These are phyloP conservation scores for Corythaixoides concolor DNA, from an alignment of 2,113 vertebrate species.

Conservation along the genomic window DNA sequence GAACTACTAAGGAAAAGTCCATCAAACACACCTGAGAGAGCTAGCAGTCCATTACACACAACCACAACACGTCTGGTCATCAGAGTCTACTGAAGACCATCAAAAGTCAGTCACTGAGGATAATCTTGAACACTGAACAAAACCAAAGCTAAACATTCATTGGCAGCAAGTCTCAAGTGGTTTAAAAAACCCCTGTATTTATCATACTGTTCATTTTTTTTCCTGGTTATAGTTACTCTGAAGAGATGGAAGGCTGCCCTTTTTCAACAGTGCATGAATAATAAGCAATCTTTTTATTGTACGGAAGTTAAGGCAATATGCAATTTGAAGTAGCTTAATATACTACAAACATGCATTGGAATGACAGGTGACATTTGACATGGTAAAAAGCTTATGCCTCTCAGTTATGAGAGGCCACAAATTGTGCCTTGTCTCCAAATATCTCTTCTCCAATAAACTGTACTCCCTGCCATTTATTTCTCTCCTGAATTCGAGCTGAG, in stretches of 20 bases:
- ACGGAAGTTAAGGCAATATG: background rate
- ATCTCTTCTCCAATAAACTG: background rate
- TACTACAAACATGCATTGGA: background rate
- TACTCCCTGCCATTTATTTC: background rate
- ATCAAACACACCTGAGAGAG: background rate
- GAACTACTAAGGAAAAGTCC: background rate
- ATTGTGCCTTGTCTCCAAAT: background rate
- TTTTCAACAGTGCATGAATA: background rate
- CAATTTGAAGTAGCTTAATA: background rate
- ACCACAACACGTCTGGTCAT: background rate
- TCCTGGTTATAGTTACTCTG: background rate
- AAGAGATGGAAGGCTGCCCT: background rate
- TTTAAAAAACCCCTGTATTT: background rate
- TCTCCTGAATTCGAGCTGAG: background rate
- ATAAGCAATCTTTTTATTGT: background rate
- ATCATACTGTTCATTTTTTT: background rate
- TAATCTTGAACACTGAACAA: background rate
- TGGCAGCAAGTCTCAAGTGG: background rate
- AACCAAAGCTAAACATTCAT: background rate
- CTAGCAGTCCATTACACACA: background rate
- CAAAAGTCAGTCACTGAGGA: background rate
- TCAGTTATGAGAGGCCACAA: background rate
- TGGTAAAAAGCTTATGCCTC: background rate
- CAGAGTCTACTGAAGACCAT: background rate
- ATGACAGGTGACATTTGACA: conserved; percentile 20